phyloP scores from a whole-genome alignment of 2,113 vertebrate genomes.

The Hystrix brachyura region DNA sequence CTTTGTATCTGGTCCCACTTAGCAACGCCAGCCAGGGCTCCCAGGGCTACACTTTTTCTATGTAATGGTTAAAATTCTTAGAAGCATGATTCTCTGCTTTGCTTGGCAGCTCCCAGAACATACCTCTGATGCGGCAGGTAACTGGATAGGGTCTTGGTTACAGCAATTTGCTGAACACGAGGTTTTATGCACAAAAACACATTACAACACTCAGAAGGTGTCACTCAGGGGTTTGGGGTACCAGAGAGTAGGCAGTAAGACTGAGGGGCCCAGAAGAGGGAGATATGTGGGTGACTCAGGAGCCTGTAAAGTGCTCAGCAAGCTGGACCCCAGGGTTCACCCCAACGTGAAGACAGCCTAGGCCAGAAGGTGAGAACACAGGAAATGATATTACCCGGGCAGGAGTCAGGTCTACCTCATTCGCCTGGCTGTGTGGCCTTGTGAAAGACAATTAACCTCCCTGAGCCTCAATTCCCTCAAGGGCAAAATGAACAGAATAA shows the following conservation, averaged over 20 bases:
- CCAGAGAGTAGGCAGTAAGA: neutral
- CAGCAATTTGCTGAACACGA: slow-evolving; percentile 87
- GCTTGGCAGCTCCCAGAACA: slow-evolving; percentile 87
- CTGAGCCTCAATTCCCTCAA: neutral
- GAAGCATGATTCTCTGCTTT: slow-evolving; percentile 87
- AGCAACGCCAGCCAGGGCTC: slow-evolving; percentile 77
- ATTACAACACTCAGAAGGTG: slow-evolving; percentile 74
- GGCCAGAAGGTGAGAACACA: neutral
- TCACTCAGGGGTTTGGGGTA: slow-evolving; percentile 39
- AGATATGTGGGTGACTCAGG: neutral
- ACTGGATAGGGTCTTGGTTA: slow-evolving; percentile 86
- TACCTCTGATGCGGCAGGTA: slow-evolving; percentile 88
- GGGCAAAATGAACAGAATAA: neutral
- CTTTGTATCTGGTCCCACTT: slow-evolving; percentile 80
- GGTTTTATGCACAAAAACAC: slow-evolving; percentile 83
- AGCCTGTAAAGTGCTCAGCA: neutral
- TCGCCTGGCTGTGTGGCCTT: neutral
- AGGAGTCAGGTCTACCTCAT: neutral
- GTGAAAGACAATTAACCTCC: neutral
- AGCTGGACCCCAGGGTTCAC: neutral
- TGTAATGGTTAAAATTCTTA: slow-evolving; percentile 85
- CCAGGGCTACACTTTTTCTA: slow-evolving; percentile 80
- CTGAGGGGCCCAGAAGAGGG: neutral
- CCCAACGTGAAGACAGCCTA: neutral
- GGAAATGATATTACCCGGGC: neutral